Base-by-base conservation (phyloP, 2,888 invertebrate genomes). In the Xestoiulus laeticollis region DNA sequence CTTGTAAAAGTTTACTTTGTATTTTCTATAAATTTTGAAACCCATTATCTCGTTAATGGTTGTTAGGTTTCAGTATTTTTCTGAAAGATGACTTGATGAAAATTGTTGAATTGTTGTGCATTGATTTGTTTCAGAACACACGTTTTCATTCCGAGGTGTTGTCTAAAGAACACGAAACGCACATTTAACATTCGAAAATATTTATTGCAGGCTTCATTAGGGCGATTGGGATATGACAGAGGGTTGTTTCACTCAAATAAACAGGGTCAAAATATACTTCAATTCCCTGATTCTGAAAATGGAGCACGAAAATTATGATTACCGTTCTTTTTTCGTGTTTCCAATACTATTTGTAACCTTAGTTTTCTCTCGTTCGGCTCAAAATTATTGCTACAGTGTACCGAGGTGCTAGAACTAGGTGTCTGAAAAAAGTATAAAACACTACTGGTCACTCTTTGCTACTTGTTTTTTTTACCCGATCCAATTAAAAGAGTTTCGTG, bases 401-500 rank as follows among this genome's bases (percentile, higher is more conserved):
- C 68, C 68, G 68, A 26, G 68, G 26, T 68, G 68, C 68, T 68
- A 68, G 68, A 26, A 26, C 26, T 68, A 68, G 68, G 68, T 68
- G 12, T 68, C 68, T 68, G 68, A 68, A 68, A 68, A 68, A 68
- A 68, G 68, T 68, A 68, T 68, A 68, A 68, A 68, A 68, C 68
- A 68, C 68, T 68, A 68, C 68, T 68, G 68, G 68, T 68, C 68
- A 26, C 26, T 26, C 68, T 68, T 26, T n/a, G 26, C 68, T 68
- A 68, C 68, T 10, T 68, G 68, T 68, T 68, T 59, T 59, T 59
- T 59, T 68, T 68, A 26, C 26, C 33, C 14, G 33, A 10, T 85
- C 22, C 85, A 38, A 38, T 59, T 59, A 89, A 85, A 91, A 91
- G 48, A 91, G 89, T 88, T 90, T 90, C 30, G 92, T 91, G 89